Evolutionary conservation across 2,113 vertebrate species (phyloP), one percentile per base, ranked within the genome.

Genomic region (Zeus faber): DNA sequence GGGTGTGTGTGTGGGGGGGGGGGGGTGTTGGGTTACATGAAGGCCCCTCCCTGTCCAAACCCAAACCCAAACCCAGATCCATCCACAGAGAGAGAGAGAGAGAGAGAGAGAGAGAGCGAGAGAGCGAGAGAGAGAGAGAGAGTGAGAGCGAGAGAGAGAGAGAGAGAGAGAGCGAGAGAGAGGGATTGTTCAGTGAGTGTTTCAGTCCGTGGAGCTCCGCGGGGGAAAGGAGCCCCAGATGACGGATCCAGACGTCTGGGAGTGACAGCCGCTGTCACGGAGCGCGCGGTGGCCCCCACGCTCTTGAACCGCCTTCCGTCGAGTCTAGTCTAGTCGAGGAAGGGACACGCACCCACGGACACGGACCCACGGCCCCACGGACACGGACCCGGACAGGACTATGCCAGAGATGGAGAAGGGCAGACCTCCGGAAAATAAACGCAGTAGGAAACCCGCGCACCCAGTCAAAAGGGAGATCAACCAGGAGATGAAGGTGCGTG

Each of bases 371-470:
- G n/a, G 69, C 26, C 49, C 22, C 65, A 70, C 63, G 45, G 68
- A 75, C 76, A 77, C 69, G 68, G 67, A 53, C 39, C 45, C 52
- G 65, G 51, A 53, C 82, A 77, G 90, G 90, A 93, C 91, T 91
- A 95, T 95, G 95, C 93, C 92, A 92, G 93, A 95, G 91, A 96
- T 95, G 94, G 95, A 97, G 89, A 95, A 94, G 88, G 93, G 92
- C 76, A 94, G 94, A 93, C 93, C 95, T 57, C 92, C 95, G 58
- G 95, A 98, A 95, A 95, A 92, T 88, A 98, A 98, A 85, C 88
- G 95, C 79, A 97, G 95, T 88, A 94, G 95, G 85, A 94, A 95
- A 81, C 92, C 93, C 80, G 93, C 93, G 72, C 93, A 93, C 82
- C 95, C 95, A 1, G 91, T 98, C 48, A 95, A 96, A 74, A 91